Conservation (phyloP, 2,888 invertebrate species). For the Cantharis rufa region DNA sequence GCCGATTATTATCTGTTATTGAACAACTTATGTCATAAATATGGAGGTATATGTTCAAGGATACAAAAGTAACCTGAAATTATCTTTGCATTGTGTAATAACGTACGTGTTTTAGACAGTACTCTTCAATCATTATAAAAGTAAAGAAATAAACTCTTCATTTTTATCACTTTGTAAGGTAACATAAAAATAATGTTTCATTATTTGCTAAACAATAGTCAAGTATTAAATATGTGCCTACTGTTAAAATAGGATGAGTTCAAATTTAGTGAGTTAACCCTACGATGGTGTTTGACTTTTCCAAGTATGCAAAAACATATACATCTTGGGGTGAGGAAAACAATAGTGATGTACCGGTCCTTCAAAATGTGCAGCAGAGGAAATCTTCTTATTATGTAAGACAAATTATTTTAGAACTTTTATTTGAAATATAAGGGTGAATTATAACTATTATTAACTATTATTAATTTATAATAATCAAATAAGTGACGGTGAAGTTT, state of each 20-base stretch:
- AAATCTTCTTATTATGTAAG: constrained; percentile 26
- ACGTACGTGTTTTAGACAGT: neutral
- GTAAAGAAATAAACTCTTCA: constrained; percentile 3
- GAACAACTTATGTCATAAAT: constrained; percentile 25
- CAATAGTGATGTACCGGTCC: constrained; percentile 4
- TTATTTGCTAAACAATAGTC: neutral
- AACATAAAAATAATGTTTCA: neutral
- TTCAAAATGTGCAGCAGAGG: constrained; percentile 10
- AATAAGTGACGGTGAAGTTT: no score
- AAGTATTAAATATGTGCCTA: neutral
- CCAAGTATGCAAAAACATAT: constrained; percentile 25
- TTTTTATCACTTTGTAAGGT: neutral
- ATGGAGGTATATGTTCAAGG: constrained; percentile 24
- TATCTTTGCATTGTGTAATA: constrained; percentile 23
- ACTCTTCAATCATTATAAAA: constrained; percentile 4
- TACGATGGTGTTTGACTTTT: constrained; percentile 29
- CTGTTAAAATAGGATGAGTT: constrained; percentile 7
- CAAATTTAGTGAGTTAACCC: constrained; percentile 15
- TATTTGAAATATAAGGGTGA: neutral
- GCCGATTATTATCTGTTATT: constrained; percentile 16
- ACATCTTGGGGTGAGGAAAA: constrained; percentile 9
- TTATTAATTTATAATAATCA: no score
- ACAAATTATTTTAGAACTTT: neutral
- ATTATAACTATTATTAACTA: neutral
- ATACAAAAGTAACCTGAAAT: constrained; percentile 25